Percentiles rank a stretch among this genome's conserved stretches.
phyloP scores from a whole-genome alignment of 2,888 invertebrate species.

The Drosophila pegasa region DNA sequence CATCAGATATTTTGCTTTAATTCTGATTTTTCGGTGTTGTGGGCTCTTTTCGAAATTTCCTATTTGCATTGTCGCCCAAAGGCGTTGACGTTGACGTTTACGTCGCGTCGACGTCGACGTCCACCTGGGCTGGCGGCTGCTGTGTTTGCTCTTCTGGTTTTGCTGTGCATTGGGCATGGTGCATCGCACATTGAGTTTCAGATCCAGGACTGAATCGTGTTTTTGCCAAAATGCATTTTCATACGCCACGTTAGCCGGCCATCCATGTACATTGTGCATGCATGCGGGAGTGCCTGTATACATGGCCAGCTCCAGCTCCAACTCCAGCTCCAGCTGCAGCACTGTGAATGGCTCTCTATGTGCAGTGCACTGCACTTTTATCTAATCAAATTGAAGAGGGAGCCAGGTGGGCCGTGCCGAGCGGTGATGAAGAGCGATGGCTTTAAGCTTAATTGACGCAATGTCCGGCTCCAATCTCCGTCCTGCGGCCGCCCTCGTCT shows the following conservation, averaged over 20 bases:
- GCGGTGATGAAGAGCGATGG: slow-evolving; percentile 44
- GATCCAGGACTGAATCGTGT: slow-evolving; percentile 60
- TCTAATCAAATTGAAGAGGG: slow-evolving; percentile 61
- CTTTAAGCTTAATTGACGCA: slow-evolving; percentile 70
- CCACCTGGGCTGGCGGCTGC: slow-evolving; percentile 42
- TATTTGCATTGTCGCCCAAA: slow-evolving; percentile 71
- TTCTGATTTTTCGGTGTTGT: slow-evolving; percentile 30
- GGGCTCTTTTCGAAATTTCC: slow-evolving; percentile 57
- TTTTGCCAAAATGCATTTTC: slow-evolving; percentile 79
- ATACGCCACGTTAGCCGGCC: slow-evolving; percentile 67
- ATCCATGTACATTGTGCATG: slow-evolving; percentile 57
- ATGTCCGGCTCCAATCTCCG: slow-evolving; percentile 45
- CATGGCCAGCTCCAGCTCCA: slow-evolving; percentile 26
- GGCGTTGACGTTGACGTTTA: slow-evolving; percentile 14
- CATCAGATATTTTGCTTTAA: slow-evolving; percentile 6
- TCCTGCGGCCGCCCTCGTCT: slow-evolving; percentile 42
- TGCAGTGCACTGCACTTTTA: slow-evolving; percentile 72
- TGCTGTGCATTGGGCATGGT: slow-evolving; percentile 47
- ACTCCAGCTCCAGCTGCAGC: slow-evolving; percentile 6
- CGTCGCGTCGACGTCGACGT: slow-evolving; percentile 4
- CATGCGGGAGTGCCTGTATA: slow-evolving; percentile 49
- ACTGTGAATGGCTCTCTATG: slow-evolving; percentile 26
- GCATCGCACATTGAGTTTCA: slow-evolving; percentile 42
- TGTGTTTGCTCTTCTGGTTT: slow-evolving; percentile 73
- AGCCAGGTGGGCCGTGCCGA: background rate